Evolutionary conservation across 2,797 vertebrate genomes (phyloP), one percentile per base, ranked within the genome.

Genomic region (Pseudochromis fuscus): DNA sequence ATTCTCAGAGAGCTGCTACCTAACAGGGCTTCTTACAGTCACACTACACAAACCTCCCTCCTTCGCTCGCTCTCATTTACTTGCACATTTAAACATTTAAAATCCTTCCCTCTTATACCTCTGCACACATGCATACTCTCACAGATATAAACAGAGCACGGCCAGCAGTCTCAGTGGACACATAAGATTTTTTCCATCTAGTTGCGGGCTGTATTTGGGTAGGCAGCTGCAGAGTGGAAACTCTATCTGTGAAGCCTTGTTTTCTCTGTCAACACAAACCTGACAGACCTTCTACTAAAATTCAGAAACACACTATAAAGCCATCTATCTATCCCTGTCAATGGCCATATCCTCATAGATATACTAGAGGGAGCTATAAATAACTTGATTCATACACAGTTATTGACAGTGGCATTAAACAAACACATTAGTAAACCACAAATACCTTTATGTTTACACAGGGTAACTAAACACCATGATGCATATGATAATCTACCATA

Each of bases 261-360:
- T 94, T 92, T 91, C 90, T 92, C 88, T 91, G 92, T 92, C 82
- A 93, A 86, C 75, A 93, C 65, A 79, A 82, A 85, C 51, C 76
- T 83, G 67, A 86, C 82, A 77, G 80, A 81, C 62, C 64, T 83
- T 79, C 77, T 76, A 77, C 82, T 75, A 82, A 89, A 89, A 91
- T 75, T 67, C 59, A 83, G 69, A 38, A 79, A 77, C 37, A 64
- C 59, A 77, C 68, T 59, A 75, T 46, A 78, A 80, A 64, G 55
- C 63, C 33, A 59, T 83, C 70, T 59, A 77, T 78, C 75, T 73
- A 33, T 69, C 75, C 68, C 33, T 45, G 67, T 84, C 79, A 72
- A 67, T 73, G 60, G 61, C 25, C 35, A 37, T 63, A 77, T 60
- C 52, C 38, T 42, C 4, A 53, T 13, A 52, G 65, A 82, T 77